Conservation (phyloP, 2,888 invertebrate species). For the Leptopterna dolabrata region DNA sequence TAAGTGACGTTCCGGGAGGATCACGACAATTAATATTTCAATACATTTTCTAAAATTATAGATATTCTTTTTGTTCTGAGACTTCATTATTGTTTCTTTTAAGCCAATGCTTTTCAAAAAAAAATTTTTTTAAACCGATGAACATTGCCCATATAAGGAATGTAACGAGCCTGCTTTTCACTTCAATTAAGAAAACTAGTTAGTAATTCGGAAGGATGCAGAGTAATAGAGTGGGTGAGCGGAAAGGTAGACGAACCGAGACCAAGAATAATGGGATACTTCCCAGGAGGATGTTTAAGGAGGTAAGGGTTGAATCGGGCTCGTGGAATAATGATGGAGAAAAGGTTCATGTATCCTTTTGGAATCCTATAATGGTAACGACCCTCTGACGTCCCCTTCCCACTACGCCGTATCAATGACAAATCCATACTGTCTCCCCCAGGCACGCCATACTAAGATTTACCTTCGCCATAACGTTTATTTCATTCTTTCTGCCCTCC, state of each 20-base stretch:
- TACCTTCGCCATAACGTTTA: slow-evolving; percentile 32
- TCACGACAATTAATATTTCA: no score
- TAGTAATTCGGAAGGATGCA: not conserved
- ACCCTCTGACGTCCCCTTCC: not conserved
- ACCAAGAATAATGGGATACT: not conserved
- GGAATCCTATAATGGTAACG: slow-evolving; percentile 47
- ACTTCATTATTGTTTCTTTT: no score
- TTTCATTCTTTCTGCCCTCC: slow-evolving; percentile 19
- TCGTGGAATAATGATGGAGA: not conserved
- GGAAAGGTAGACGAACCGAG: not conserved
- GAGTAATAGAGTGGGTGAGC: not conserved
- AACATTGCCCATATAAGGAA: no score
- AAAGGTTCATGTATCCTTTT: slow-evolving; percentile 29
- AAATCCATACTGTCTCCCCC: slow-evolving; percentile 46
- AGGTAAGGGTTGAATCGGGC: not conserved
- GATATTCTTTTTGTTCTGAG: no score
- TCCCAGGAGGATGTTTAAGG: not conserved
- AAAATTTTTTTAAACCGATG: no score
- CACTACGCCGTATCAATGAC: slow-evolving; percentile 24
- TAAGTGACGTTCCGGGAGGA: no score
- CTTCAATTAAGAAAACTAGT: not conserved
- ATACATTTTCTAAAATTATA: no score
- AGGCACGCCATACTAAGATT: slow-evolving; percentile 30
- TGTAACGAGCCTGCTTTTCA: not conserved
- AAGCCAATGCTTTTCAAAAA: no score